Conservation (phyloP, 2,888 invertebrate species). For the Ochropleura leucogaster region DNA sequence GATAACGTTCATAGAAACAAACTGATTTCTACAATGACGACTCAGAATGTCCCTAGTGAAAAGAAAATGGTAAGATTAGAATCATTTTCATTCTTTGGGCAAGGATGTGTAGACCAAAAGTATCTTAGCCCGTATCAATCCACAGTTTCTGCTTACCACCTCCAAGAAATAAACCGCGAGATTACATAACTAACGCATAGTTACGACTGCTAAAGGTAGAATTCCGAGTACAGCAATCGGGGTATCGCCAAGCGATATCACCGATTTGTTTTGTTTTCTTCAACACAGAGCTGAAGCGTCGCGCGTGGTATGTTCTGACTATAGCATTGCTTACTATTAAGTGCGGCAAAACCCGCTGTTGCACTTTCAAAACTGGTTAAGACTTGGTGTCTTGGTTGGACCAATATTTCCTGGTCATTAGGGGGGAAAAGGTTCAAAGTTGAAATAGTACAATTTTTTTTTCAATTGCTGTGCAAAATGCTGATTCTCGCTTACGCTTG, state of each 20-base stretch:
- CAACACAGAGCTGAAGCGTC: constrained; percentile 34
- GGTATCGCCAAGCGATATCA: constrained; percentile 53
- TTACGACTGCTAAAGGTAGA: constrained; percentile 31
- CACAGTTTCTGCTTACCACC: neutral
- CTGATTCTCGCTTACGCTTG: neutral
- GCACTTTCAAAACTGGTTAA: constrained; percentile 2
- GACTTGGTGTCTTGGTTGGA: neutral
- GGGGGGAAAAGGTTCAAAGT: neutral
- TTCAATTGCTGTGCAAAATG: neutral
- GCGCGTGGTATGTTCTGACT: constrained; percentile 18
- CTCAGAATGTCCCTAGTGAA: neutral
- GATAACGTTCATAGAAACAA: neutral
- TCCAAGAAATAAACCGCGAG: neutral
- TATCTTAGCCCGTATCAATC: neutral
- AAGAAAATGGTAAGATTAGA: too few relatives aligned
- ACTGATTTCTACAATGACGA: neutral
- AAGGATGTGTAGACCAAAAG: neutral
- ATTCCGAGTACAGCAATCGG: constrained; percentile 45
- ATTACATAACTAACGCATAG: constrained; percentile 16
- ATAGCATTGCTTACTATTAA: neutral
- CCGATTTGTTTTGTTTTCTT: constrained; percentile 58
- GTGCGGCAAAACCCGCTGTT: constrained; percentile 14
- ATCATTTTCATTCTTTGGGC: too few relatives aligned
- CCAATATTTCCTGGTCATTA: neutral
- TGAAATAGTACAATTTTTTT: neutral